A percentile compares a stretch with the other conserved stretches of the same genome.
Evolutionary conservation across 2,888 invertebrate genomes (phyloP).

Genomic region (Cataglyphis albicans): DNA sequence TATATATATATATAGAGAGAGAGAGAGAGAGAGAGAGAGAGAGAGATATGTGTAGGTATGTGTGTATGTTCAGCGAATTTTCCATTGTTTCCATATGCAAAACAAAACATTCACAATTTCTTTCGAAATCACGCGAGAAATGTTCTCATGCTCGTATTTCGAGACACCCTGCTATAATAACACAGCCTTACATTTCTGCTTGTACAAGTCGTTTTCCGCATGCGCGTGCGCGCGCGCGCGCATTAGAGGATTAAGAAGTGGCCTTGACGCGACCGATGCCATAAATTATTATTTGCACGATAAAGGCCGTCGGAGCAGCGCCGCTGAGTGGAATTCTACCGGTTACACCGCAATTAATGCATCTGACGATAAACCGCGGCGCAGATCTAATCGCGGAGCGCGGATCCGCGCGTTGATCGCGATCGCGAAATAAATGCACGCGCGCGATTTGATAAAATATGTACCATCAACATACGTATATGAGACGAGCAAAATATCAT

Average conservation of each 20-base stretch:
- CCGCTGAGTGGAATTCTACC: constrained; percentile 47
- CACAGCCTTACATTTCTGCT: constrained; percentile 54
- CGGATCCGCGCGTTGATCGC: constrained; percentile 57
- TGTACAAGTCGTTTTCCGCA: constrained; percentile 61
- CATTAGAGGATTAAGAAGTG: constrained; percentile 71
- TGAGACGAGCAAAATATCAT: not conserved
- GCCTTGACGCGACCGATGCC: constrained; percentile 66
- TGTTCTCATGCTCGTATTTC: not conserved
- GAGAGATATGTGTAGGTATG: too few species aligned
- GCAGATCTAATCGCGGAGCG: constrained; percentile 58
- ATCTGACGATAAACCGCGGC: constrained; percentile 58
- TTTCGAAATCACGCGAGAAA: not conserved
- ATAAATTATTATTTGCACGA: constrained; percentile 80
- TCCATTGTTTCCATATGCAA: not conserved
- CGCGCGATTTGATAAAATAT: not conserved
- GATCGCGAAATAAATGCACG: constrained; percentile 45
- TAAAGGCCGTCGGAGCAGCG: constrained; percentile 66
- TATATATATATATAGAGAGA: too few species aligned
- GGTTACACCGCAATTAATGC: constrained; percentile 67
- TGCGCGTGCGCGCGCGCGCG: constrained; percentile 36
- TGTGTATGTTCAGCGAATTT: too few species aligned
- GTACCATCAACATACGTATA: not conserved
- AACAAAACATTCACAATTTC: not conserved
- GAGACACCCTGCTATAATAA: constrained; percentile 23
- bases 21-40: too few species aligned